Base-by-base conservation (phyloP, 2,797 vertebrate genomes). In the Centroberyx gerrardi region DNA sequence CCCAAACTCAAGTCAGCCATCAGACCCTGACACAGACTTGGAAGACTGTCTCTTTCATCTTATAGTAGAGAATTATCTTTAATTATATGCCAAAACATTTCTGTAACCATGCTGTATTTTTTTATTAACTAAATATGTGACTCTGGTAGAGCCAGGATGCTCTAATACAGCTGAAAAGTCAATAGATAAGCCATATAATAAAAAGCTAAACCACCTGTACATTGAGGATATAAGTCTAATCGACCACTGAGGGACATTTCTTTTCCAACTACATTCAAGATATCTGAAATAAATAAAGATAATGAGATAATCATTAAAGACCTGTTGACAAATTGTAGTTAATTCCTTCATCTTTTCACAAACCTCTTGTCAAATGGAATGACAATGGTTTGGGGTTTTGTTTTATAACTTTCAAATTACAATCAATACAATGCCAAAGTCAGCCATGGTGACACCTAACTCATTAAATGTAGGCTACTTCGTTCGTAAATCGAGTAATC, bases 1-100 rank as follows among this genome's bases (percentile, higher is more conserved):
- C 97, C 97, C 3, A 98, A 90, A 85, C 88, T 99, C 28, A 95
- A 49, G 68, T 87, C 82, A 13, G 88, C 94, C 62, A 80, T 98
- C 68, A 85, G 78, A 86, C 78, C 74, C 10, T 95, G 84, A 94
- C 2, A 1, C 10, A 44, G 17, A 5, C 9, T 54, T 0, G 3
- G 5, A 22, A 0, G 36, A 64, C 22, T 15, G 18, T 18, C 40
- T 46, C 4, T 51, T 38, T 18, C 1, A 18, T 13, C 28, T 62
- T 9, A 62, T 54, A 46, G 14, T 10, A 5, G 62, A 62, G 27
- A 44, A 55, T 27, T 65, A 52, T 56, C 3, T 55, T 28, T 2
- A 36, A 14, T 48, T n/a, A 22, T 14, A 3, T 36, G 7, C 2
- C 65, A 65, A 8, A 31, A 0, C 1, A 4, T 54, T 28, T 54